Evolutionary conservation across 1,140 invertebrate species (phyloP), one percentile per base, ranked within the genome.

Genomic region (Drosophila rufa): DNA sequence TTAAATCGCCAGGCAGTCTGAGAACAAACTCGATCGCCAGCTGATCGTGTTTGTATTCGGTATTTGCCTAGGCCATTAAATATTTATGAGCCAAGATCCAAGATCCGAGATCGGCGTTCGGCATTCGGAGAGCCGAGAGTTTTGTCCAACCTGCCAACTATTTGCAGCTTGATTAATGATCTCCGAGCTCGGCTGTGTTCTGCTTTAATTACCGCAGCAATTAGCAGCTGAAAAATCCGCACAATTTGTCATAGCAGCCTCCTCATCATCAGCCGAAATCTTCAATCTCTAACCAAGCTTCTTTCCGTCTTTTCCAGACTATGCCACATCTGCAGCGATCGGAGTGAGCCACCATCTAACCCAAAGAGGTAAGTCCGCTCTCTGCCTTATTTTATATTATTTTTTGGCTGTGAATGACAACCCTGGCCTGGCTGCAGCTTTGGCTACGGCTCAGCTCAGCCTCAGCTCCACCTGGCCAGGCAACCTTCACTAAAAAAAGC

Each of bases 151-250:
- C 77, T 69, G 64, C 67, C 56, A 58, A 56, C 48, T 75, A 66
- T 78, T 78, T 82, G n/a, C 58, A 61, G 58, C 66, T 79, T 87
- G 84, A 87, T 87, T 87, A 89, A 87, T 87, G 84, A 89, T 89
- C 73, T 73, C 25, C 59, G 64, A 43, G 69, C 71, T 68, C 59
- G 66, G 53, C 53, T 61, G 77, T 59, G 82, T 60, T 75, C 71
- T 82, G 76, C 80, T 89, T 80, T 89, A 87, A 87, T 87, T 87
- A 89, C 83, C 69, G 60, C 76, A 70, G 84, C 83, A 87, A 87
- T 87, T 89, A 87, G 84, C 77, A 74, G 82, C 68, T 81, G 64
- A 81, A 77, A 85, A 80, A 82, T 77, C 60, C 60, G 67, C 36
- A 85, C 71, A 83, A 86, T 86, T 85, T 85, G 82, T 86, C 79